phyloP scores from a whole-genome alignment of 1,140 invertebrate genomes.

The Bombus soroeensis region DNA sequence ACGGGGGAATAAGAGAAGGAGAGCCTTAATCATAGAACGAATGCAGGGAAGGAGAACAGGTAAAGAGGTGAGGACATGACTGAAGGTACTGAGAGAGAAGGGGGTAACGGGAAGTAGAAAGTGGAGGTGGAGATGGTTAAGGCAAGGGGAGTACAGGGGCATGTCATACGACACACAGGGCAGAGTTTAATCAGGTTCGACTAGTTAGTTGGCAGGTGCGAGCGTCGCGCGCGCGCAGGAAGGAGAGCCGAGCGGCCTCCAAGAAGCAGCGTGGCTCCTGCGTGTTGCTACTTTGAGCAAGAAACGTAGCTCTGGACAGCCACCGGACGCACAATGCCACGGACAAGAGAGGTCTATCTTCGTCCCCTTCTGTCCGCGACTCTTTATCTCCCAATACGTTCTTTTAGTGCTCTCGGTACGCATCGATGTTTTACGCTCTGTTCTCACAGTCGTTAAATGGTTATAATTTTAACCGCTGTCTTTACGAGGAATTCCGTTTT shows the following conservation, averaged over 20 bases:
- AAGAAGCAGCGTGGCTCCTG: constrained; percentile 59
- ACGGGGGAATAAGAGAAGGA: constrained; percentile 39
- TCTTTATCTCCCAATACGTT: constrained; percentile 45
- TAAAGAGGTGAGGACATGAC: constrained; percentile 35
- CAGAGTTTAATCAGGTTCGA: constrained; percentile 83
- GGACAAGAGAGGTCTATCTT: constrained; percentile 39
- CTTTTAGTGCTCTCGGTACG: constrained; percentile 13
- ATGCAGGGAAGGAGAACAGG: constrained; percentile 42
- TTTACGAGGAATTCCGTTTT: constrained; percentile 29
- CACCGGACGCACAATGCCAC: constrained; percentile 67
- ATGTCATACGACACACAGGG: constrained; percentile 76
- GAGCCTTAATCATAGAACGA: constrained; percentile 14
- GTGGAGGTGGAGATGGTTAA: constrained; percentile 51
- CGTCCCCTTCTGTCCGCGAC: background rate
- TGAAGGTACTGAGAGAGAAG: constrained; percentile 16
- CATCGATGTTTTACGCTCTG: constrained; percentile 49
- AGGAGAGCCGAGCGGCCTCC: constrained; percentile 60
- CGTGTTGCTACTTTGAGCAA: constrained; percentile 35
- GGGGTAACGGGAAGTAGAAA: constrained; percentile 44
- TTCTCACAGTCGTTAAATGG: constrained; percentile 72
- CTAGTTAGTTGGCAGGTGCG: constrained; percentile 82
- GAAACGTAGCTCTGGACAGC: constrained; percentile 57
- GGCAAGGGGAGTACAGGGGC: constrained; percentile 36
- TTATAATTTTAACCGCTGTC: constrained; percentile 65
- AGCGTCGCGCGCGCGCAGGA: constrained; percentile 64